Evolutionary conservation across 1,140 invertebrate genomes (phyloP), one percentile per base, ranked within the genome.

Genomic region (Chelonus insularis): DNA sequence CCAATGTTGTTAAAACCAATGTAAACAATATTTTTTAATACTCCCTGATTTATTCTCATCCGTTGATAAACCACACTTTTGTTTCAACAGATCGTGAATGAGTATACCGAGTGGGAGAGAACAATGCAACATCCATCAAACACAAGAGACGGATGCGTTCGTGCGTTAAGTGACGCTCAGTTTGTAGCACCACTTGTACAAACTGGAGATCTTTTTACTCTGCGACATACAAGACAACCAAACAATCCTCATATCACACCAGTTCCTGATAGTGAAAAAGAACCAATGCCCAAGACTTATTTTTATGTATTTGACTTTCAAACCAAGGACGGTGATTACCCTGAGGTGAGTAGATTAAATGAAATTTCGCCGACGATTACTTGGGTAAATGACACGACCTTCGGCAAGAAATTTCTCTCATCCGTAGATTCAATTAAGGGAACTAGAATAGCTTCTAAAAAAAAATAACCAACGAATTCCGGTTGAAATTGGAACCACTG

Each of bases 91-190:
- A 82, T 95, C 18, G 91, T 97, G 34, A 98, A 98, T 74, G 95
- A 98, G 70, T 99, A 99, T 74, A 97, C 94, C 7, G 94, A 98
- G 75, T 98, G 96, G 96, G 94, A 96, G 74, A 84, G 92, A 75
- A 94, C 94, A 1, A 90, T 92, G 1, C 88, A 94, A 72, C 93
- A 97, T 82, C 94, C 94, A 18, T 90, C 95, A 50, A 93, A 94
- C 69, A 94, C 95, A 0, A 83, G 96, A 32, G 95, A 98, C 72
- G 92, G 93, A 21, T 93, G 96, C 0, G 89, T 98, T 4, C 89
- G 94, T 12, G 92, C 96, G 1, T 77, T 99, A 0, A 95, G 94
- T 51, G 97, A 99, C 74, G 95, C 92, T 0, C 90, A 95, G 69
- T 93, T 91, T 72, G 91, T 95, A 0, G 92, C 92, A 0, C 92